Percentiles rank a stretch among this genome's conserved stretches.
These are phyloP conservation scores for Ammodytes dubius DNA, from an alignment of 2,113 vertebrate genomes.

Conservation along the genomic window DNA sequence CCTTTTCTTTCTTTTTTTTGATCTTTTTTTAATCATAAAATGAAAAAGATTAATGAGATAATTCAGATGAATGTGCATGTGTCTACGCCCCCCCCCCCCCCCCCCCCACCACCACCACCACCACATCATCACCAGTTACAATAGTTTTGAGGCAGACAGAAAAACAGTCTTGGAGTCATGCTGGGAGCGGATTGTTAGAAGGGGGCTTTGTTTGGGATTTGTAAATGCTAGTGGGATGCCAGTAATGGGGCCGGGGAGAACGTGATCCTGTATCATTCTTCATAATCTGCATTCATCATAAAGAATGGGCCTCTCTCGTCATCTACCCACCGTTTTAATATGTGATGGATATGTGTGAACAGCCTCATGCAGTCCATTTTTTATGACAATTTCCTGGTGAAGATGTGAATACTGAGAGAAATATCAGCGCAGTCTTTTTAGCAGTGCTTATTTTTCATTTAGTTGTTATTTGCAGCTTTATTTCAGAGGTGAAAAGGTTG, in stretches of 20 bases:
- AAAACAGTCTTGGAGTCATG: conserved; percentile 37
- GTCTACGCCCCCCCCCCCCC: conserved; percentile 16
- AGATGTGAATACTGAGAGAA: conserved; percentile 10
- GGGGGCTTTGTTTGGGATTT: conserved; percentile 71
- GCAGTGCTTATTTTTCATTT: conserved; percentile 17
- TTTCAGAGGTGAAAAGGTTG: conserved; percentile 36
- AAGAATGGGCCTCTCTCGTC: conserved; percentile 38
- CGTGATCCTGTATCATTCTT: conserved; percentile 63
- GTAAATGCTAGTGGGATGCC: conserved; percentile 68
- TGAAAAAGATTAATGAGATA: conserved; percentile 64
- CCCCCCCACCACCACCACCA: too few species aligned
- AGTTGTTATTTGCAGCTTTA: conserved; percentile 27
- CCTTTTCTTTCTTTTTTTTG: neutral
- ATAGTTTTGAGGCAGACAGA: conserved; percentile 48
- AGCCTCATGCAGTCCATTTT: conserved; percentile 26
- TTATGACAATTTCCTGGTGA: conserved; percentile 16
- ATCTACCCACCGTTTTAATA: conserved; percentile 63
- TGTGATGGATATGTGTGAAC: conserved; percentile 54
- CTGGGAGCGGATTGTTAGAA: conserved; percentile 28
- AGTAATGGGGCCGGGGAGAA: conserved; percentile 58
- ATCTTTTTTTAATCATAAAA: conserved; percentile 49
- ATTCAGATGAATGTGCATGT: conserved; percentile 44
- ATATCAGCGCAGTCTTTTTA: conserved; percentile 17
- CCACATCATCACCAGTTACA: neutral
- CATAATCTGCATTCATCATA: conserved; percentile 68